Evolutionary conservation across 2,797 vertebrate genomes (phyloP).

Genomic region (Eulemur coronatus): DNA sequence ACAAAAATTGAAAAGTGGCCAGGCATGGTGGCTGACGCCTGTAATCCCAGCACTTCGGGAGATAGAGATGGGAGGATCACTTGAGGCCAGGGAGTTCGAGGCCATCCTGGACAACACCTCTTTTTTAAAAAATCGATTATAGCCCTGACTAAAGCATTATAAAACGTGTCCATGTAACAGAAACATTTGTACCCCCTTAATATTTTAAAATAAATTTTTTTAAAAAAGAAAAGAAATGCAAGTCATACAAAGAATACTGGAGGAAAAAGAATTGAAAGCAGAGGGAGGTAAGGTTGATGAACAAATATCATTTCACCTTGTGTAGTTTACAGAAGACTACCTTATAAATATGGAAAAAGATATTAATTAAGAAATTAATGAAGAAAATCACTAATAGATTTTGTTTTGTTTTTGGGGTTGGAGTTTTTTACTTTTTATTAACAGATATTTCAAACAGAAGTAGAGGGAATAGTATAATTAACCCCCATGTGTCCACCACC

Average conservation of each 20-base stretch:
- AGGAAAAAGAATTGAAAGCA: not conserved
- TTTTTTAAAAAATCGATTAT: too few relatives aligned
- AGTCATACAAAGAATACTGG: too few relatives aligned
- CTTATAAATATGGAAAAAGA: not conserved
- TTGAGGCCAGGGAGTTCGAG: too few relatives aligned
- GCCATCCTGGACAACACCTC: too few relatives aligned
- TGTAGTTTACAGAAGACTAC: not conserved
- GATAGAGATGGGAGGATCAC: too few relatives aligned
- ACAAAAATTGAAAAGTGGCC: not conserved
- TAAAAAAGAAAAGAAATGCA: too few relatives aligned
- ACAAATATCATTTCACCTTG: not conserved
- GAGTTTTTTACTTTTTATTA: not conserved
- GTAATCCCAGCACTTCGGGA: too few relatives aligned
- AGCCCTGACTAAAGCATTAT: too few relatives aligned
- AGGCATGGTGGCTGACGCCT: too few relatives aligned
- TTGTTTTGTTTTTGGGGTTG: not conserved
- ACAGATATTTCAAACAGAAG: constrained; percentile 6
- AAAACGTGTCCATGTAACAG: too few relatives aligned
- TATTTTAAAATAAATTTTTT: too few relatives aligned
- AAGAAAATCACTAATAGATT: not conserved
- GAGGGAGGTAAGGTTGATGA: not conserved
- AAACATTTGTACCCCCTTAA: too few relatives aligned
- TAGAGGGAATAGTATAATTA: not conserved
- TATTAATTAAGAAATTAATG: not conserved
- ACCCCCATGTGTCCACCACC: not conserved